A percentile compares a stretch with the other conserved stretches of the same genome.
Conservation (phyloP, 2,888 invertebrate species). For the Heliconius erato region DNA sequence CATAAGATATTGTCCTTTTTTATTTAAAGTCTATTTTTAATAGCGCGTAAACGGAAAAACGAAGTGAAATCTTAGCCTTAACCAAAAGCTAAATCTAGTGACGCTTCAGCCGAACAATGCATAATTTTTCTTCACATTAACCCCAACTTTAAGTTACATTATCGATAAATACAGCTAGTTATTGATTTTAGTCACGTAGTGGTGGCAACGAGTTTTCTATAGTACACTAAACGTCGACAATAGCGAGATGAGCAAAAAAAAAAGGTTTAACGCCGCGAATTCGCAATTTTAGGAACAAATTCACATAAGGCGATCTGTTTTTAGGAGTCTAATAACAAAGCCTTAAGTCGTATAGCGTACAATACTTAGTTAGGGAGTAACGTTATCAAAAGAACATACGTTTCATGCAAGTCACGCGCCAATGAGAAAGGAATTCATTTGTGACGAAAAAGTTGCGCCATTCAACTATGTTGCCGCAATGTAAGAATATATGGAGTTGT, state of each 20-base stretch:
- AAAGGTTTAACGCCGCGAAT: constrained; percentile 22
- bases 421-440: constrained; percentile 70
- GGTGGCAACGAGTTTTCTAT: constrained; percentile 1
- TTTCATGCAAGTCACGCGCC: constrained; percentile 65
- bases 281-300: constrained; percentile 26
- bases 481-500: constrained; percentile 25
- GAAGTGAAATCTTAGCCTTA: not conserved
- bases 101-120: not conserved
- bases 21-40: not conserved
- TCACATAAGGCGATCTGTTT: constrained; percentile 24
- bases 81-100: not conserved
- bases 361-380: constrained; percentile 53
- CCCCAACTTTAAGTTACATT: constrained; percentile 2
- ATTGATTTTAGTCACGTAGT: constrained; percentile 16
- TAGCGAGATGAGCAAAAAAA: constrained; percentile 27
- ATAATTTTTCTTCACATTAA: constrained; percentile 10
- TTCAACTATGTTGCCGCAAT: constrained; percentile 30
- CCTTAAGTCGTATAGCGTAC: constrained; percentile 47
- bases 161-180: not conserved
- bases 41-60: not conserved
- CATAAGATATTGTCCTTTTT: not conserved
- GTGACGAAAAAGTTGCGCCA: constrained; percentile 61
- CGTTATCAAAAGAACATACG: constrained; percentile 49
- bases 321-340: constrained; percentile 45
- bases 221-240: constrained; percentile 20